A percentile compares a stretch with the other conserved stretches of the same genome.
These are phyloP conservation scores for Chromis chromis DNA, from an alignment of 2,797 vertebrate genomes.

Conservation along the genomic window DNA sequence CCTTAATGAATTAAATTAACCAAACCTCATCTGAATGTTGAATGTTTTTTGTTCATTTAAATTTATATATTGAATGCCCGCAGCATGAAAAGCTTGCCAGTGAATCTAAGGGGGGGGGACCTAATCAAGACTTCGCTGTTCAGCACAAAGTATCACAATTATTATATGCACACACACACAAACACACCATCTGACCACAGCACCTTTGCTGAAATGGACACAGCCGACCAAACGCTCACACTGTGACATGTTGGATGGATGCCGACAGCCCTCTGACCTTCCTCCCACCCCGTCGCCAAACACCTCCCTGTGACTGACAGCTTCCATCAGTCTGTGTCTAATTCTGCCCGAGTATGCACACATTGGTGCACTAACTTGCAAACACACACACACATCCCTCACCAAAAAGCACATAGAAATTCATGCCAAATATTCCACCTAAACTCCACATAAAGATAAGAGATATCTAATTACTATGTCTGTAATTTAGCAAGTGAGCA, in stretches of 20 bases:
- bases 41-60: conserved; percentile 5
- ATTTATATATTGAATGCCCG: neutral
- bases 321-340: conserved; percentile 55
- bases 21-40: neutral
- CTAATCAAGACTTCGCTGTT: conserved; percentile 28
- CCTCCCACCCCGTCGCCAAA: conserved; percentile 38
- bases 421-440: neutral
- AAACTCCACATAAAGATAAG: neutral
- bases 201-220: conserved; percentile 36
- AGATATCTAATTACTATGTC: neutral
- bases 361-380: neutral
- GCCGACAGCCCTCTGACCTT: conserved; percentile 43
- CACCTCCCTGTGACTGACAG: conserved; percentile 64
- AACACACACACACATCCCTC: neutral
- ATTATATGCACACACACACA: conserved; percentile 13
- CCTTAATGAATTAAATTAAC: conserved; percentile 19
- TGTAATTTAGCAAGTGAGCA: neutral
- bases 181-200: conserved; percentile 11
- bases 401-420: neutral
- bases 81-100: conserved; percentile 13
- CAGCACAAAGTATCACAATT: conserved; percentile 13
- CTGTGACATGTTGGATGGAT: conserved; percentile 55
- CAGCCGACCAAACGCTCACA: conserved; percentile 23
- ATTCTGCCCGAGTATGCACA: conserved; percentile 28
- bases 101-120: conserved; percentile 7